Conservation (phyloP, 1,140 invertebrate species). For the Drosophila mojavensis region DNA sequence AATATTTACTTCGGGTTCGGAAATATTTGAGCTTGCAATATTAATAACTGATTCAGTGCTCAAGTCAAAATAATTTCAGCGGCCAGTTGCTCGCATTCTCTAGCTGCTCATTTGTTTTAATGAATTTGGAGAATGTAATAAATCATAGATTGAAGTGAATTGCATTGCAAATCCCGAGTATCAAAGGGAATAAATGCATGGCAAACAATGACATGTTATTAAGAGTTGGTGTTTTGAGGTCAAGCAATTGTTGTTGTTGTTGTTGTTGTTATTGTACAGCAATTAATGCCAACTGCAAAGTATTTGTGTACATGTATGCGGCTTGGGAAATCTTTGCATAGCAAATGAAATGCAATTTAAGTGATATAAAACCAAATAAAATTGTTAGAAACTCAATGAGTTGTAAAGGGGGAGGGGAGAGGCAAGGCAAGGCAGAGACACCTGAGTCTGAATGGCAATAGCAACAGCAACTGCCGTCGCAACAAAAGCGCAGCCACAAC, state of each 20-base stretch:
- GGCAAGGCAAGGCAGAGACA: conserved; percentile 5
- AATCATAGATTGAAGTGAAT: conserved; percentile 45
- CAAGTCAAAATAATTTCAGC: no score
- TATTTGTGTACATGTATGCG: conserved; percentile 6
- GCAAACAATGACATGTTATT: conserved; percentile 3
- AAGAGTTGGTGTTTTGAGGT: conserved; percentile 46
- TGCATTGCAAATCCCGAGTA: conserved; percentile 58
- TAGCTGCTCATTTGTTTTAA: not conserved
- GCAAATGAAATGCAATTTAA: conserved; percentile 75
- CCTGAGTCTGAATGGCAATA: conserved; percentile 23
- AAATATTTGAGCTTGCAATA: no score
- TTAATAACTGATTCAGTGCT: no score
- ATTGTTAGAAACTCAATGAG: conserved; percentile 38
- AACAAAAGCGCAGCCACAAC: conserved; percentile 56
- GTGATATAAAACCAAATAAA: conserved; percentile 77
- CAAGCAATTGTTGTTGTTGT: conserved; percentile 38
- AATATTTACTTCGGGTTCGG: no score
- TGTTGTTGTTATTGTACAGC: conserved; percentile 22
- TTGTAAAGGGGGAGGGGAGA: no score
- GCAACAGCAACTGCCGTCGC: conserved; percentile 1
- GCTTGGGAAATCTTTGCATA: conserved; percentile 67
- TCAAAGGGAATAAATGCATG: conserved; percentile 25
- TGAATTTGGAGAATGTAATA: not conserved
- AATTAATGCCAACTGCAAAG: conserved; percentile 58
- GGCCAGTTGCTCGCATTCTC: no score